Percentiles rank a stretch among this genome's conserved stretches.
These are phyloP conservation scores for Steatocranus sp. DNA, from an alignment of 2,797 vertebrate genomes.

Conservation along the genomic window DNA sequence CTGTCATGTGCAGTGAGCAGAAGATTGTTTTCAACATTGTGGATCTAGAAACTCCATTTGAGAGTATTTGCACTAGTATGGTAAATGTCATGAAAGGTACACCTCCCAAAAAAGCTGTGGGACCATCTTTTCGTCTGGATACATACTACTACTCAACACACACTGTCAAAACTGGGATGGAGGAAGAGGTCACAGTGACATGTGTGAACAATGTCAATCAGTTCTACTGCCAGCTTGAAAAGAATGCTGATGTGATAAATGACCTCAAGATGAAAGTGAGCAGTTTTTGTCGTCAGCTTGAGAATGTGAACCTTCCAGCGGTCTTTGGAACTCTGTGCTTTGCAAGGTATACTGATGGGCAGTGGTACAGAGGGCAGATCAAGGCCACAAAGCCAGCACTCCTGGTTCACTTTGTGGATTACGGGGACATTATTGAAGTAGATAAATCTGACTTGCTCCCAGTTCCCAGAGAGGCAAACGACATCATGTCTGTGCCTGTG, in stretches of 20 bases:
- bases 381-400: slow-evolving; percentile 64
- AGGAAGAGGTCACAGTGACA: slow-evolving; percentile 83
- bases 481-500: slow-evolving; percentile 86
- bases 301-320: slow-evolving; percentile 49
- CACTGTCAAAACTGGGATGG: slow-evolving; percentile 84
- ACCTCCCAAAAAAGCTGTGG: slow-evolving; percentile 61
- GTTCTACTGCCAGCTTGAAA: slow-evolving; percentile 89
- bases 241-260: slow-evolving; percentile 71
- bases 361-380: slow-evolving; percentile 89
- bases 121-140: slow-evolving; percentile 73
- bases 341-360: slow-evolving; percentile 84
- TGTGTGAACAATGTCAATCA: slow-evolving; percentile 74
- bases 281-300: slow-evolving; percentile 64
- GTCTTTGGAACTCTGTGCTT: slow-evolving; percentile 81
- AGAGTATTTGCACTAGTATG: slow-evolving; percentile 81
- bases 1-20: slow-evolving; percentile 78
- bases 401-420: slow-evolving; percentile 91
- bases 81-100: slow-evolving; percentile 66
- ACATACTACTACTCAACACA: slow-evolving; percentile 90
- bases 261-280: slow-evolving; percentile 72
- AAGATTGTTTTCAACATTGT: slow-evolving; percentile 84
- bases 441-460: slow-evolving; percentile 77
- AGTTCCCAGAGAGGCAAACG: slow-evolving; percentile 79
- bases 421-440: slow-evolving; percentile 82
- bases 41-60: slow-evolving; percentile 89